These are phyloP conservation scores for Berghia stephanieae DNA, from an alignment of 1,140 invertebrate genomes.

Conservation along the genomic window DNA sequence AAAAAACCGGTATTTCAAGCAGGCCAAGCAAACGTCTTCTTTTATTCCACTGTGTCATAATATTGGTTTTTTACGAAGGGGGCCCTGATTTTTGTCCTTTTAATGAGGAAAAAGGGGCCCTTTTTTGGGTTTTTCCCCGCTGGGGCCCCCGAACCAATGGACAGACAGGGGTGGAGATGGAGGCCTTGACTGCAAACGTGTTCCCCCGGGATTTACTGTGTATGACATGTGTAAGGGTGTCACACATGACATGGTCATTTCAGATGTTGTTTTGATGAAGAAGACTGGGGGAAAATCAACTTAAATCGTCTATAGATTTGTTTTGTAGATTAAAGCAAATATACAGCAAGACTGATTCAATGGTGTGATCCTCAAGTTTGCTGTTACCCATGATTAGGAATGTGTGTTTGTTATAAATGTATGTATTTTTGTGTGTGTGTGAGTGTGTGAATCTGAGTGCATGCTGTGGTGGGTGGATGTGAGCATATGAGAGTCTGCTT, in stretches of 20 bases:
- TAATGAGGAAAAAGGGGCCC: slow-evolving; percentile 68
- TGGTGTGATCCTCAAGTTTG: too few species aligned
- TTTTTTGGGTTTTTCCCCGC: slow-evolving; percentile 41
- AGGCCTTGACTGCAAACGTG: slow-evolving; percentile 88
- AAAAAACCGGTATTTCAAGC: slow-evolving; percentile 91
- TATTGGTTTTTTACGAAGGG: slow-evolving; percentile 79
- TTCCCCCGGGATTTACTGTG: slow-evolving; percentile 87
- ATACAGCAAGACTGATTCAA: too few species aligned
- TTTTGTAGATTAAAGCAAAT: too few species aligned
- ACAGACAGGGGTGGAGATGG: slow-evolving; percentile 98
- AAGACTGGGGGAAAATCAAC: slow-evolving; percentile 82
- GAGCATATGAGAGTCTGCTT: too few species aligned
- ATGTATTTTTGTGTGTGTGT: too few species aligned
- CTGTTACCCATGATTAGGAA: too few species aligned
- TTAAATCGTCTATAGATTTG: too few species aligned
- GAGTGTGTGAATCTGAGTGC: too few species aligned
- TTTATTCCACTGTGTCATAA: slow-evolving; percentile 94
- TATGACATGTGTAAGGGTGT: slow-evolving; percentile 99
- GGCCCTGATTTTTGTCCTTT: slow-evolving; percentile 71
- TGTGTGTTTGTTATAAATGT: too few species aligned
- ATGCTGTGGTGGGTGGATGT: too few species aligned
- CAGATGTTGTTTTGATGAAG: slow-evolving; percentile 77
- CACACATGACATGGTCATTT: slow-evolving; percentile 75
- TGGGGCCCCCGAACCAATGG: slow-evolving; percentile 66
- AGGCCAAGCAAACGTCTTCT: slow-evolving; percentile 86